Evolutionary conservation across 2,888 invertebrate genomes (phyloP), one percentile per base, ranked within the genome.

Genomic region (Sphecodes monilicornis): DNA sequence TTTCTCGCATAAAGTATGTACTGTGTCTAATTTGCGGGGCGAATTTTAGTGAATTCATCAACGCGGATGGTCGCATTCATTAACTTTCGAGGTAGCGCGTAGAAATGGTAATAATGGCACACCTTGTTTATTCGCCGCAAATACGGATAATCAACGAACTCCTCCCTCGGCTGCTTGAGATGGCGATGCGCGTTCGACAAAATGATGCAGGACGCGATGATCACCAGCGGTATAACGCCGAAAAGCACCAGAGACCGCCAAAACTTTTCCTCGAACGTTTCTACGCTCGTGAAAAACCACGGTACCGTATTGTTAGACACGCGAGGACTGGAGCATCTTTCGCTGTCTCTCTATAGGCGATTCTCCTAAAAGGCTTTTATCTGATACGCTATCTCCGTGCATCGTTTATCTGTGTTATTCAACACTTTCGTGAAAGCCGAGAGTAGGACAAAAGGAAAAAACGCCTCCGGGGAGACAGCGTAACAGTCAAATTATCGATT

Each of bases 41-140:
- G 41, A 41, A 10, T 41, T 41, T 54, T n/a, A n/a, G n/a, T n/a
- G n/a, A 54, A n/a, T n/a, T 54, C 3, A 3, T 60, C 16, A 60
- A 8, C 60, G 16, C 29, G 60, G 29, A 18, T n/a, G 29, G 6
- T 29, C 13, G 60, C 5, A 0, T 29, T 13, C 60, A 6, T 29
- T 29, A 11, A 29, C 13, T 29, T 29, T 6, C 60, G 26, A 26
- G 11, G 36, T 10, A 32, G 10, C 22, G 66, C 22, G 29, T 16
- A 8, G n/a, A 54, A 68, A 54, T 4, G 3, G 29, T 10, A 39
- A 41, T n/a, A 50, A 13, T 22, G 74, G 32, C 85, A 93, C 93
- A 93, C 93, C 92, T 91, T 92, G 4, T 70, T 84, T n/a, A 90
- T 89, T 50, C 66, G 76, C 68, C 89, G 86, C 90, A 93, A 84